Evolutionary conservation across 1,140 invertebrate species (phyloP), one percentile per base, ranked within the genome.

Genomic region (Panulirus ornatus): DNA sequence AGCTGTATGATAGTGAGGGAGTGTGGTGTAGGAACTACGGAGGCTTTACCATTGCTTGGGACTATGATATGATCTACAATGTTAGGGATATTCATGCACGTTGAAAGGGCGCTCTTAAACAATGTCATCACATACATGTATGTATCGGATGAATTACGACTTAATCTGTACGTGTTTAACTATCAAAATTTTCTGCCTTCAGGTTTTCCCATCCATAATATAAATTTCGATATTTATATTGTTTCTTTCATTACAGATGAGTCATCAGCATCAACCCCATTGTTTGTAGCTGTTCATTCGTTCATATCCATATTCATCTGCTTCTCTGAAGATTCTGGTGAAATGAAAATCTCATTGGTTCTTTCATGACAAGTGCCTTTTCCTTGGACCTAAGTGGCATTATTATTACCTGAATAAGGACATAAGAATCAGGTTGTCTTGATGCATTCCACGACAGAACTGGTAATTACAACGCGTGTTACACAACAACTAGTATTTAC

Each of bases 391-490:
- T 19, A 40, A 75, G 71, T 75, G 40, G 36, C 40, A 75, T 75
- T 75, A 75, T 66, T 66, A 27, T 75, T 75, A 75, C 36, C 36
- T 40, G 71, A 75, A 8, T 75, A 75, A 44, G 71, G n/a, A 44
- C 16, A 40, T 75, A 54, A 54, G 36, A 22, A 40, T 38, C 14
- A 44, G 36, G 36, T 40, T 16, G 30, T 75, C 71, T 75, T 14
- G 34, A 30, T 40, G 36, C 71, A 75, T 75, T 75, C 71, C 71
- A 75, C 16, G 30, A 66, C 22, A 30, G 22, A 8, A 5, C 5
- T 30, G 30, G 58, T 66, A n/a, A n/a, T 66, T 8, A 30, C 27
- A 30, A 30, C 30, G 5, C 27, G 0, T 66, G 58, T 66, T 66
- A 5, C 22, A 11, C 8, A 11, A 47, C 16, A 47, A 0, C 44